Base-by-base conservation (phyloP, 2,888 invertebrate genomes). In the Noctua comes region DNA sequence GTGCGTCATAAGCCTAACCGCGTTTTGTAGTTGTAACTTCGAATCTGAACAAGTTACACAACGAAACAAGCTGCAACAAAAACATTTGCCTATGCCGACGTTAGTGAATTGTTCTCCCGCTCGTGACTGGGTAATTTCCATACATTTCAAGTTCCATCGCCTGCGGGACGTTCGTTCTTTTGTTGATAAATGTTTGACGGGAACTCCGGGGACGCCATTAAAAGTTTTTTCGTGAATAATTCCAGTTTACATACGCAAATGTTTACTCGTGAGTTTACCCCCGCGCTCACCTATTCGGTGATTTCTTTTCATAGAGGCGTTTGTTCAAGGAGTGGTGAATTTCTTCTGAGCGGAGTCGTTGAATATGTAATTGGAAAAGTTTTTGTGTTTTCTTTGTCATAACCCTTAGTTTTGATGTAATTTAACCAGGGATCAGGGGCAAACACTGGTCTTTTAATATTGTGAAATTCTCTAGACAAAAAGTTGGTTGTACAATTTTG, bases 101-200 rank as follows among this genome's bases (percentile, higher is more conserved):
- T 96, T 96, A 96, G 96, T 96, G 96, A 96, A 96, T 96, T 96
- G 96, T 97, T 96, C 96, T 96, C 95, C 93, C 95, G 96, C 95
- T 94, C 94, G 96, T 96, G 96, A 96, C 96, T 96, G 95, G 96
- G 96, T 96, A 97, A 97, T 97, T 96, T 97, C 96, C 97, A 97
- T 97, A 97, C 96, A 97, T 97, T 96, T 96, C 95, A 96, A 96
- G 96, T 96, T 97, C 96, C 94, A 96, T 96, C 96, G 96, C 96
- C 97, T 96, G 96, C 96, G 97, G 96, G 96, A 96, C 96, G 96
- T 96, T 96, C 96, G 95, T 96, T 97, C 96, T 96, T 96, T 96
- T 97, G 96, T 97, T 97, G 97, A 97, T 96, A 97, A 96, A 96
- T 96, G 96, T 96, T 97, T 97, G 96, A 96, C 97, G 96, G 96